Percentiles rank a stretch among this genome's conserved stretches.
These are phyloP conservation scores for Calidris pygmaea DNA, from an alignment of 2,113 vertebrate species.

Conservation along the genomic window DNA sequence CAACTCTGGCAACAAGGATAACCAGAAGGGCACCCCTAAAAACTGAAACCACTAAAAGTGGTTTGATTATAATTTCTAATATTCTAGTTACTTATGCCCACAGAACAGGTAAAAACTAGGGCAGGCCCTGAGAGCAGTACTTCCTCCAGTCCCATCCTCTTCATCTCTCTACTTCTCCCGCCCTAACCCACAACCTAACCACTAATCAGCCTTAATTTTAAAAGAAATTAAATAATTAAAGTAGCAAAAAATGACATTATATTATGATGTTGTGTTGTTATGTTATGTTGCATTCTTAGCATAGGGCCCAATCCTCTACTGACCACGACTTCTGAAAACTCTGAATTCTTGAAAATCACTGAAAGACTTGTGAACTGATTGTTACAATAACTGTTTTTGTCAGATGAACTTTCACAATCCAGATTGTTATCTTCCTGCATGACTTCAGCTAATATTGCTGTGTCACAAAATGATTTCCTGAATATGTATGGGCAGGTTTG, in stretches of 20 bases:
- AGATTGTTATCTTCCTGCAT: neutral
- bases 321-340: neutral
- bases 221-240: neutral
- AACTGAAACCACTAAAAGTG: neutral
- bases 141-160: neutral
- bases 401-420: neutral
- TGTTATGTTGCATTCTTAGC: neutral
- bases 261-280: neutral
- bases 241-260: neutral
- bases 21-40: neutral
- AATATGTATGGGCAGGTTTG: neutral
- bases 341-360: neutral
- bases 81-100: fast-evolving
- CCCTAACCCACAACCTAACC: neutral
- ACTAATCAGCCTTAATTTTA: neutral
- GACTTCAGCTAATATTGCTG: neutral
- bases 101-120: neutral
- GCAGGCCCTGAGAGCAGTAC: neutral
- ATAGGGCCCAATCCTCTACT: neutral
- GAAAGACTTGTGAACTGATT: neutral
- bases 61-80: neutral
- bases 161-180: neutral
- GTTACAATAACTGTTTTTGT: neutral
- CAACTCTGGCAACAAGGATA: neutral
- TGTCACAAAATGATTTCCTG: neutral